These are phyloP conservation scores for Tenthredo distinguenda DNA, from an alignment of 2,888 invertebrate genomes.

Conservation along the genomic window DNA sequence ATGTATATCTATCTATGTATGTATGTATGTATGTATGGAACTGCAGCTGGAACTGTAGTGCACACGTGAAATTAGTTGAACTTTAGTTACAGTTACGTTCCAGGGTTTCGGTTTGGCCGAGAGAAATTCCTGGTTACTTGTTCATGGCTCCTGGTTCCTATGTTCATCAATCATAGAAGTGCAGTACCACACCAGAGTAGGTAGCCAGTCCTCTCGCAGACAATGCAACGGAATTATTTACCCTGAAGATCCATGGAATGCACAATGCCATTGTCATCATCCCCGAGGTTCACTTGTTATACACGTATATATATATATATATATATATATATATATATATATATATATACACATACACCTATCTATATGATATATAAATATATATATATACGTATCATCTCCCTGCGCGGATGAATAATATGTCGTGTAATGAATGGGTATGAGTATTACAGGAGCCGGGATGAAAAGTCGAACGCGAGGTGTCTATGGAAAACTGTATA, in stretches of 20 bases:
- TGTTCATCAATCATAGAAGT: slow-evolving; percentile 46
- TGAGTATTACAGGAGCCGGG: neutral
- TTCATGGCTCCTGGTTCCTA: neutral
- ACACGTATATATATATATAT: neutral
- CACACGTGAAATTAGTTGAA: slow-evolving; percentile 1
- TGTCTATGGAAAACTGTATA: no score
- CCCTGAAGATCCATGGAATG: slow-evolving; percentile 36
- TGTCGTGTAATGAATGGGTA: neutral
- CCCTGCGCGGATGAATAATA: no score
- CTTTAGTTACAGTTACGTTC: neutral
- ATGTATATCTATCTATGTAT: no score
- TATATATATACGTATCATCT: no score
- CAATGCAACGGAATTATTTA: slow-evolving; percentile 43
- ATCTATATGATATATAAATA: neutral
- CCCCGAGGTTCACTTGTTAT: neutral
- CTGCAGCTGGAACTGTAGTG: neutral
- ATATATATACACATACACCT: neutral
- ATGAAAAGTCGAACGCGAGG: no score
- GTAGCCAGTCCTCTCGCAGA: slow-evolving; percentile 17
- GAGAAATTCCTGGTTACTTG: slow-evolving; percentile 15
- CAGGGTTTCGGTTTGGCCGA: neutral
- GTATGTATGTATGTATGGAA: neutral
- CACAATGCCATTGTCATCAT: slow-evolving; percentile 44
- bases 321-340: neutral
- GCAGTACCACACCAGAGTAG: neutral